A percentile compares a stretch with the other conserved stretches of the same genome.
Conservation (phyloP, 2,888 invertebrate genomes). For the Homarus gammarus region DNA sequence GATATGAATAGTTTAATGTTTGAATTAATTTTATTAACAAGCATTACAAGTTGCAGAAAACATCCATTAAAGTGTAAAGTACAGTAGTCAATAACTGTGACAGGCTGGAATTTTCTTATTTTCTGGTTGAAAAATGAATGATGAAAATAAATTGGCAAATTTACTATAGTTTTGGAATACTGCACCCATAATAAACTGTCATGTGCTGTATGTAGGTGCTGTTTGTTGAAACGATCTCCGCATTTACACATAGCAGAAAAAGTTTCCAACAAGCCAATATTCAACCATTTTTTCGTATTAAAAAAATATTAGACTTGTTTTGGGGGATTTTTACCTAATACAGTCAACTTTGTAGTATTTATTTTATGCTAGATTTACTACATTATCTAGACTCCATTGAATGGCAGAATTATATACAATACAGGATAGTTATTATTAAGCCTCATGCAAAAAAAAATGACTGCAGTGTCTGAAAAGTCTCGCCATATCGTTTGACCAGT, state of each 20-base stretch:
- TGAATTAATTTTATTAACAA: conserved; percentile 38
- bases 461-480: neutral
- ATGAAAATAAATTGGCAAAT: neutral
- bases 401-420: neutral
- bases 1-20: neutral
- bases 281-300: neutral
- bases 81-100: neutral
- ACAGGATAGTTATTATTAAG: neutral
- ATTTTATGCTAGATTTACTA: conserved; percentile 1
- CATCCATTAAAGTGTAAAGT: neutral
- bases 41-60: conserved; percentile 37
- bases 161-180: neutral
- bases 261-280: neutral
- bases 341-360: neutral
- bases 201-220: neutral
- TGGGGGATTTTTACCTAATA: neutral
- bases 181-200: neutral
- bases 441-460: conserved; percentile 7
- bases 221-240: neutral
- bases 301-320: neutral
- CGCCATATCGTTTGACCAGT: neutral
- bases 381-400: neutral
- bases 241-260: neutral
- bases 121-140: neutral
- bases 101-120: neutral